A percentile compares a stretch with the other conserved stretches of the same genome.
Evolutionary conservation across 2,888 invertebrate species (phyloP).

Genomic region (Ceraclea dissimilis): DNA sequence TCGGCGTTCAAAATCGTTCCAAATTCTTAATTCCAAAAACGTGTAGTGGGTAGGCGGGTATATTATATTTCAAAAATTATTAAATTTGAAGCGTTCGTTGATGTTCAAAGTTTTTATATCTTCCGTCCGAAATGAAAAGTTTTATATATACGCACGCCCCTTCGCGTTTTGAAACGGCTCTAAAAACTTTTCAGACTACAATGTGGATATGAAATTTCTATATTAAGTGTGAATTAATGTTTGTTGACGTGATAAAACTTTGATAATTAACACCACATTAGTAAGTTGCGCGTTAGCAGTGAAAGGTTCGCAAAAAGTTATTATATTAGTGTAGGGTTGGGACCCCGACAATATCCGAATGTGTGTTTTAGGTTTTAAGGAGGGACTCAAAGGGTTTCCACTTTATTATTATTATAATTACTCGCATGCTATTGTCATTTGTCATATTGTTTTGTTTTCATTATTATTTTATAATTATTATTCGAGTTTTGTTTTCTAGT

Average conservation of each 20-base stretch:
- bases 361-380: no score
- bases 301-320: conserved; percentile 2
- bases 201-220: background rate
- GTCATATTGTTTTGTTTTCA: no score
- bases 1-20: no score
- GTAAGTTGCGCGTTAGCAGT: background rate
- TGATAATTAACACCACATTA: conserved; percentile 2
- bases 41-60: no score
- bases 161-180: background rate
- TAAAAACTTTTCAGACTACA: background rate
- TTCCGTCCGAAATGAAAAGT: background rate
- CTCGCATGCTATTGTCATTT: no score
- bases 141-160: background rate
- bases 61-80: background rate
- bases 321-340: background rate
- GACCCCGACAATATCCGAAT: no score
- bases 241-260: conserved; percentile 1
- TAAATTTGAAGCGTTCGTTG: background rate
- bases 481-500: no score
- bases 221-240: conserved; percentile 2
- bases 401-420: no score
- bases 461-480: no score
- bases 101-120: background rate
- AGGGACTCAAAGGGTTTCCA: no score
- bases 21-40: no score